Percentiles rank a stretch among this genome's conserved stretches.
These are phyloP conservation scores for Edolisoma coerulescens DNA, from an alignment of 2,113 vertebrate species.

Conservation along the genomic window DNA sequence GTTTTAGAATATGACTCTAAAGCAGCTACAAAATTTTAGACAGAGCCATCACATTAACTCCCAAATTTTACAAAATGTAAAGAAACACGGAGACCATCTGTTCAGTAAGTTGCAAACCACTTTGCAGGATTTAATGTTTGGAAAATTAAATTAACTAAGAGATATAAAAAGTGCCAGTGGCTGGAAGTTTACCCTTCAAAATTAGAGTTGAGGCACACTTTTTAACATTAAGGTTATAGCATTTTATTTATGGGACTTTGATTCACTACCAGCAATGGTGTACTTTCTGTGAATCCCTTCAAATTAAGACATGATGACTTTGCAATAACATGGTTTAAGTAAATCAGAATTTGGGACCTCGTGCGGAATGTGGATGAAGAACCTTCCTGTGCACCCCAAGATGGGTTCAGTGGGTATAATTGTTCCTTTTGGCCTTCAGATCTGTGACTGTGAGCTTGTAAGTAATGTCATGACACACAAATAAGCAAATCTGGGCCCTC, in stretches of 20 bases:
- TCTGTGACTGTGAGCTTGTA: not conserved
- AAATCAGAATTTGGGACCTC: not conserved
- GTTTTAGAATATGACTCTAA: not conserved
- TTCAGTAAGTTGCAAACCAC: not conserved
- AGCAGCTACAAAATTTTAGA: slow-evolving; percentile 9
- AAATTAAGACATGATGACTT: not conserved
- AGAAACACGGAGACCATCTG: slow-evolving; percentile 5
- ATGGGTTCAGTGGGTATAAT: not conserved
- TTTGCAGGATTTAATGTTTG: not conserved
- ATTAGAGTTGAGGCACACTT: not conserved
- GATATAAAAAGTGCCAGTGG: not conserved
- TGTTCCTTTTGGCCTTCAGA: not conserved
- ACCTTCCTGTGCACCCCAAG: not conserved
- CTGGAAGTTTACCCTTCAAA: not conserved
- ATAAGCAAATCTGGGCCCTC: not conserved
- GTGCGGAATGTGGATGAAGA: not conserved
- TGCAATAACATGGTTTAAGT: not conserved
- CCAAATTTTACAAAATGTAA: slow-evolving; percentile 10
- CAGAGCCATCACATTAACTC: not conserved
- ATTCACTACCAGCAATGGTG: not conserved
- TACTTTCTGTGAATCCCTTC: not conserved
- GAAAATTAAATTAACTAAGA: not conserved
- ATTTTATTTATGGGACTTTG: not conserved
- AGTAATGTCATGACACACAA: not conserved
- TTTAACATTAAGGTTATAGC: not conserved